Percentiles rank a stretch among this genome's conserved stretches.
Evolutionary conservation across 2,113 vertebrate genomes (phyloP).

Genomic region (Elgaria multicarinata): DNA sequence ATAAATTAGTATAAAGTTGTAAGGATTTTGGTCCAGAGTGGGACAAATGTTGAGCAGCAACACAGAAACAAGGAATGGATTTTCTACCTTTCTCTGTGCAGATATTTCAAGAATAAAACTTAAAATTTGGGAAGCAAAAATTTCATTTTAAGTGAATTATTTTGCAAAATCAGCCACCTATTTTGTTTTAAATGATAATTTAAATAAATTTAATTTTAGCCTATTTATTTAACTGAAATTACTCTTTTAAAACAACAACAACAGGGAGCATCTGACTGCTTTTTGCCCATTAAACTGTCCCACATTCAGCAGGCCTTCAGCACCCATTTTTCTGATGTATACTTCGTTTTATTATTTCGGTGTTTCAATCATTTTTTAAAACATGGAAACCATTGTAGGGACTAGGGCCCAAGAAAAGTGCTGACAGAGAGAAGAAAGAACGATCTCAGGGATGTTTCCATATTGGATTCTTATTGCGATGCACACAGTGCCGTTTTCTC

Average conservation of each 20-base stretch:
- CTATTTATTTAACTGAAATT: not conserved
- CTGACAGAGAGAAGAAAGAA: not conserved
- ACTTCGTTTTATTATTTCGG: not conserved
- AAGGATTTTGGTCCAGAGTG: conserved; percentile 53
- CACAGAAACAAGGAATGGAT: not conserved
- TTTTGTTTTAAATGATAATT: not conserved
- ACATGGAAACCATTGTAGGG: not conserved
- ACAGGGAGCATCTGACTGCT: not conserved
- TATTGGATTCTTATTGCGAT: not conserved
- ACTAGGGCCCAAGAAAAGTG: no score
- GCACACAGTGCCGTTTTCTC: not conserved
- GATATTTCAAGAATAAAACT: not conserved
- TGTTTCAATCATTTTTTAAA: not conserved
- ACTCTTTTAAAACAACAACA: not conserved
- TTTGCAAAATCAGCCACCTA: not conserved
- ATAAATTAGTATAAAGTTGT: conserved; percentile 68
- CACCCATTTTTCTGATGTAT: not conserved
- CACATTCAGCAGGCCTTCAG: not conserved
- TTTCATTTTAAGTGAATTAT: not conserved
- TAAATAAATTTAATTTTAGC: no score
- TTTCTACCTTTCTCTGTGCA: not conserved
- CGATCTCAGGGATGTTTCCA: not conserved
- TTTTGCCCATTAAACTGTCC: not conserved
- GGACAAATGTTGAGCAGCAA: conserved; percentile 30
- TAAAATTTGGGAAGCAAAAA: not conserved